A percentile compares a stretch with the other conserved stretches of the same genome.
Evolutionary conservation across 2,113 vertebrate species (phyloP).

Genomic region (Euleptes europaea): DNA sequence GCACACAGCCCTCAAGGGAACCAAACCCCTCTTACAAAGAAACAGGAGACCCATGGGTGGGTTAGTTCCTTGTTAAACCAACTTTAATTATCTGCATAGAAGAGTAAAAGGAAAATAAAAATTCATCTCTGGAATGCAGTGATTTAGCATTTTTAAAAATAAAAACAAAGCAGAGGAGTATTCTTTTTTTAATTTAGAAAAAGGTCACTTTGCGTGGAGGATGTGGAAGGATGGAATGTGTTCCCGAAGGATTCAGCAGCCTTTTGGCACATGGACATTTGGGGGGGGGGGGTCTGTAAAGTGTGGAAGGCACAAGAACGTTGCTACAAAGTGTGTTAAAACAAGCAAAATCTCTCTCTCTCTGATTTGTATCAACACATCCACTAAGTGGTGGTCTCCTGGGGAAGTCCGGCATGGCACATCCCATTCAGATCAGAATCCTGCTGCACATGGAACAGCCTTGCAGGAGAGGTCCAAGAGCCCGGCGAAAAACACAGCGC

Average conservation of each 20-base stretch:
- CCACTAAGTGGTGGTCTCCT: background rate
- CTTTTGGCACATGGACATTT: conserved; percentile 10
- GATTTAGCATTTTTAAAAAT: background rate
- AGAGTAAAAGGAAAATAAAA: conserved; percentile 58
- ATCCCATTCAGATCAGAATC: background rate
- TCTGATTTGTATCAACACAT: background rate
- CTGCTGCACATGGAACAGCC: background rate
- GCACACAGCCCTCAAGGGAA: rapidly evolving
- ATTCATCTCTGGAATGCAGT: background rate
- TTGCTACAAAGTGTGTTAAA: conserved; percentile 15
- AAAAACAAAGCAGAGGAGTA: background rate
- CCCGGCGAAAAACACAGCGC: background rate
- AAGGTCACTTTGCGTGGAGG: conserved; percentile 22
- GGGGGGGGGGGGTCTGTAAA: background rate
- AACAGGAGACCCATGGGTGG: background rate
- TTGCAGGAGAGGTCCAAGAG: background rate
- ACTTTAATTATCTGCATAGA: conserved; percentile 43
- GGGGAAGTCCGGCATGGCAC: background rate
- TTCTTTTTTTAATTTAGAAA: background rate
- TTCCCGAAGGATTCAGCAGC: background rate
- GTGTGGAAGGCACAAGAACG: conserved; percentile 60
- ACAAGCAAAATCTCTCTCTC: background rate
- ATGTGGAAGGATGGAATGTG: background rate
- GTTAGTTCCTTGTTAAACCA: conserved; percentile 44
- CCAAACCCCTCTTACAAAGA: background rate